Evolutionary conservation across 2,113 vertebrate species (phyloP).

Genomic region (Agapornis roseicollis): DNA sequence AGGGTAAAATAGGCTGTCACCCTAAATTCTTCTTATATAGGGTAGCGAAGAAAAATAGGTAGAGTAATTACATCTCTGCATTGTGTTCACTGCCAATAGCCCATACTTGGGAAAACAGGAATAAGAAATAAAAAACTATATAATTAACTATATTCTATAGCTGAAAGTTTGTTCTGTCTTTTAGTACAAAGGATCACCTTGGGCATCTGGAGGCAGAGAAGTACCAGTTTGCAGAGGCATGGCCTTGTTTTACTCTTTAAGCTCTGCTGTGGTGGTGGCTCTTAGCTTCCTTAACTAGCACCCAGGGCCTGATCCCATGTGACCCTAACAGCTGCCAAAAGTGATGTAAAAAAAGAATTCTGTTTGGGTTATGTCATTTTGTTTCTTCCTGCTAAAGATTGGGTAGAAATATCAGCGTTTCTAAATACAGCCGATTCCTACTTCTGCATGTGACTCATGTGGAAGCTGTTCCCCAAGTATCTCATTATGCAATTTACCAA

Average conservation of each 20-base stretch:
- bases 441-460: neutral
- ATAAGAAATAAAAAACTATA: rapidly evolving
- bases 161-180: rapidly evolving
- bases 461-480: neutral
- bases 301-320: rapidly evolving
- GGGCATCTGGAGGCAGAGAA: rapidly evolving
- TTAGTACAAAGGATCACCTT: neutral
- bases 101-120: too few relatives aligned
- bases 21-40: neutral
- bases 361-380: neutral
- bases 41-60: neutral
- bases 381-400: neutral
- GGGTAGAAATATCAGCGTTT: neutral
- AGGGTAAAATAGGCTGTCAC: neutral
- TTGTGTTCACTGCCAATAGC: neutral
- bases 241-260: neutral
- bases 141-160: neutral
- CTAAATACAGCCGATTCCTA: neutral
- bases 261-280: neutral
- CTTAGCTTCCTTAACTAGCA: rapidly evolving
- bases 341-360: rapidly evolving
- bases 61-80: neutral
- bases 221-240: rapidly evolving
- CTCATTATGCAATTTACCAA: neutral
- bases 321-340: neutral